Evolutionary conservation across 2,797 vertebrate genomes (phyloP).

Genomic region (Xyrichtys novacula): DNA sequence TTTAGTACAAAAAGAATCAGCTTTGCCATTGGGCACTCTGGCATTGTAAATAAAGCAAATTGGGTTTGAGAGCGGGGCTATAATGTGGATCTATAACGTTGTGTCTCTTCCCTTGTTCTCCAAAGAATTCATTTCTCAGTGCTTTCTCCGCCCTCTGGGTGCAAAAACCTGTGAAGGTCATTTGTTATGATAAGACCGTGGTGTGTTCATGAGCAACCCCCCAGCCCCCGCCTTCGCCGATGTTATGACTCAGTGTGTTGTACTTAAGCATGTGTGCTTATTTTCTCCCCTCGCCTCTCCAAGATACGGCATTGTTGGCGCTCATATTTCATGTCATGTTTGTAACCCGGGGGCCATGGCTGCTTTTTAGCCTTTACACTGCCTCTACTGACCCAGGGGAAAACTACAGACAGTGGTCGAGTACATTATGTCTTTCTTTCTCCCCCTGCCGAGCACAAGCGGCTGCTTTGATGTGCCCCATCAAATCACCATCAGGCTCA

Average conservation of each 20-base stretch:
- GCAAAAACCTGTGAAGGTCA: conserved; percentile 69
- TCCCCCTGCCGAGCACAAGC: conserved; percentile 27
- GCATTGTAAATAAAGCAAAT: conserved; percentile 70
- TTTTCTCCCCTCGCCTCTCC: conserved; percentile 23
- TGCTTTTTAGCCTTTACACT: conserved; percentile 60
- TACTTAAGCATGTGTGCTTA: conserved; percentile 50
- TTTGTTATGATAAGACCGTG: conserved; percentile 71
- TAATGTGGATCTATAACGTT: conserved; percentile 58
- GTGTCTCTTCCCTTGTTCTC: conserved; percentile 46
- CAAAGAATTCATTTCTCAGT: conserved; percentile 43
- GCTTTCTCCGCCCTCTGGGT: conserved; percentile 48
- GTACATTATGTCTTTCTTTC: conserved; percentile 52
- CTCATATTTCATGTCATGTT: conserved; percentile 71
- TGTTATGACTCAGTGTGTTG: conserved; percentile 48
- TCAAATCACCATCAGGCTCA: conserved; percentile 64
- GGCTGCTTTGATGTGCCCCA: conserved; percentile 68
- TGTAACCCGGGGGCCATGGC: conserved; percentile 50
- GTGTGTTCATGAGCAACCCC: conserved; percentile 47
- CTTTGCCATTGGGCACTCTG: conserved; percentile 48
- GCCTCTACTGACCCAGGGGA: conserved; percentile 56
- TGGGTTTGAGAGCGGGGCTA: conserved; percentile 60
- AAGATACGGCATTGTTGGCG: conserved; percentile 18
- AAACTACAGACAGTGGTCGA: conserved; percentile 59
- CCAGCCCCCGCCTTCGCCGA: not conserved
- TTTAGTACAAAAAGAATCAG: conserved; percentile 39